Conservation (phyloP, 2,888 invertebrate genomes). For the Parasteatoda lunata region DNA sequence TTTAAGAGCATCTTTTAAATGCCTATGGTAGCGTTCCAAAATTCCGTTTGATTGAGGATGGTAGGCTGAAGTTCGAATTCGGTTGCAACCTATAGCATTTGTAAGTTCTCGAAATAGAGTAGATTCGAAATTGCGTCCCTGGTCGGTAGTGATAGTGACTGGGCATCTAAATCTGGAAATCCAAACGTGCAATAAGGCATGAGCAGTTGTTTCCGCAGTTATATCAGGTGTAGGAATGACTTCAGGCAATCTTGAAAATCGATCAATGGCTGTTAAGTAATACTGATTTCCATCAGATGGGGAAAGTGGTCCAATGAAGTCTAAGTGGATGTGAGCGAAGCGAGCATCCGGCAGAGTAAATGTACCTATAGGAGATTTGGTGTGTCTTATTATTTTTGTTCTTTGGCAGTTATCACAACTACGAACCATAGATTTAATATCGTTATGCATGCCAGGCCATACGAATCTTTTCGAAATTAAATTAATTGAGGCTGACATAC, state of each 20-base stretch:
- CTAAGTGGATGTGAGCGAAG: slow-evolving; percentile 28
- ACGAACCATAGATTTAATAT: slow-evolving; percentile 8
- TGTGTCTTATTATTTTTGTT: neutral
- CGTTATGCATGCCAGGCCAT: slow-evolving; percentile 13
- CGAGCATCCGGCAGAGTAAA: slow-evolving; percentile 31
- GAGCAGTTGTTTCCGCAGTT: neutral
- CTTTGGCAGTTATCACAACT: slow-evolving; percentile 5
- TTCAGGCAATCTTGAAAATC: too few relatives aligned
- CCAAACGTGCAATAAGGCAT: neutral
- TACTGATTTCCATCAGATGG: slow-evolving; percentile 24
- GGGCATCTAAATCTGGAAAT: too few relatives aligned
- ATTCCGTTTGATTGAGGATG: too few relatives aligned
- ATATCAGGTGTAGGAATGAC: too few relatives aligned
- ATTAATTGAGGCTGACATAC: neutral
- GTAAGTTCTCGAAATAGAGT: too few relatives aligned
- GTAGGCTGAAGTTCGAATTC: too few relatives aligned
- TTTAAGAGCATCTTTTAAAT: neutral
- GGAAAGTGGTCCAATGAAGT: neutral
- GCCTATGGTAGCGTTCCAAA: too few relatives aligned
- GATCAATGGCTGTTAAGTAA: neutral
- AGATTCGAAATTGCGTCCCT: too few relatives aligned
- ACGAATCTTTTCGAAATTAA: slow-evolving; percentile 11
- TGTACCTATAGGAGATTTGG: slow-evolving; percentile 20
- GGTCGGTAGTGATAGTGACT: too few relatives aligned
- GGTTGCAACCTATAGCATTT: too few relatives aligned